Percentiles rank a stretch among this genome's conserved stretches.
Conservation (phyloP, 2,888 invertebrate genomes). For the Drosophila kanekoi region DNA sequence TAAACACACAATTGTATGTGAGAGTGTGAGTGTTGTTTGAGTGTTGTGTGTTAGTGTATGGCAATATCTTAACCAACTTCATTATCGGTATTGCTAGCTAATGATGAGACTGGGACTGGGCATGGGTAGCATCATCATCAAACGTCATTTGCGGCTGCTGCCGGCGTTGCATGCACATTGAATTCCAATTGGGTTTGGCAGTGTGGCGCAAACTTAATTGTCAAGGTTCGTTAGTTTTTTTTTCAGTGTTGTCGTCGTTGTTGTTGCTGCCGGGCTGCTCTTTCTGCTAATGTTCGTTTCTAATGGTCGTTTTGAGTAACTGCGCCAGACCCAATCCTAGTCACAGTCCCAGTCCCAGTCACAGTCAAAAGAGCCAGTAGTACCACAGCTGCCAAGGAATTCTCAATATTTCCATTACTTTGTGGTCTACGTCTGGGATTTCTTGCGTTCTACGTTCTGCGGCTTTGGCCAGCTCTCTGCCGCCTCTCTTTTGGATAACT, state of each 20-base stretch:
- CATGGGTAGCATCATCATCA: constrained; percentile 66
- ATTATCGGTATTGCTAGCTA: constrained; percentile 55
- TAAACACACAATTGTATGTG: constrained; percentile 17
- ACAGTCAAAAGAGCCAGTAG: constrained; percentile 40
- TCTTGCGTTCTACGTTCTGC: constrained; percentile 44
- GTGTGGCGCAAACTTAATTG: constrained; percentile 78
- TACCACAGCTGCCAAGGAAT: constrained; percentile 64
- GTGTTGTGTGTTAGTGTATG: constrained; percentile 21
- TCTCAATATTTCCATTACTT: constrained; percentile 79
- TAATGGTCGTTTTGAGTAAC: constrained; percentile 78
- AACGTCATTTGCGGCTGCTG: constrained; percentile 68
- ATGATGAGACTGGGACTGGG: constrained; percentile 44
- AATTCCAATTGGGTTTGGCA: constrained; percentile 78
- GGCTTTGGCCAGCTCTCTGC: constrained; percentile 53
- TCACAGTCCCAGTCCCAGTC: constrained; percentile 27
- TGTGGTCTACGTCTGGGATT: constrained; percentile 76
- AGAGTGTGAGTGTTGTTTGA: neutral
- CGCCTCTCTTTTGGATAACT: constrained; percentile 77
- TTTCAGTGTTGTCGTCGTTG: constrained; percentile 32
- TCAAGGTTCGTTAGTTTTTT: constrained; percentile 78
- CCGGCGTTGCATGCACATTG: constrained; percentile 73
- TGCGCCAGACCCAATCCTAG: constrained; percentile 40
- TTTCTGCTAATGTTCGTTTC: constrained; percentile 74
- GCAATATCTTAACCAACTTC: constrained; percentile 64
- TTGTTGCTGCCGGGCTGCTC: constrained; percentile 27